These are phyloP conservation scores for Coelopa pilipes DNA, from an alignment of 2,888 invertebrate genomes.

Conservation along the genomic window DNA sequence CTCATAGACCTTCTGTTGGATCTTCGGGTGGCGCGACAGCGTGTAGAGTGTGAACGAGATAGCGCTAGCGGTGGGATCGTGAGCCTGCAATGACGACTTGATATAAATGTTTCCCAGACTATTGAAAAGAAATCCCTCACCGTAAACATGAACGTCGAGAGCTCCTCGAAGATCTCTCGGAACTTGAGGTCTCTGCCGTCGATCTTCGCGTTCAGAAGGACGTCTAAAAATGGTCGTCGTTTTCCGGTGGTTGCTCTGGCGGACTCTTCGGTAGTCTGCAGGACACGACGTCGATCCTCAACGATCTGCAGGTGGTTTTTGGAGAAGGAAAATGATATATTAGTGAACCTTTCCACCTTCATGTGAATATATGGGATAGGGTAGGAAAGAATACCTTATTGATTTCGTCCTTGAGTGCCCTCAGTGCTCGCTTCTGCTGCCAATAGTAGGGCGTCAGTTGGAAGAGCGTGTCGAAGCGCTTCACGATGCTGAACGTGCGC, in stretches of 20 bases:
- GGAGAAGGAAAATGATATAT: too few species aligned
- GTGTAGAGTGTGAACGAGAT: constrained; percentile 69
- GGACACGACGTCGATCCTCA: constrained; percentile 44
- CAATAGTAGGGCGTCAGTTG: constrained; percentile 53
- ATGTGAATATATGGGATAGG: too few species aligned
- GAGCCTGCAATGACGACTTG: constrained; percentile 65
- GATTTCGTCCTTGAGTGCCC: constrained; percentile 55
- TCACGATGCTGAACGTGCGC: constrained; percentile 57
- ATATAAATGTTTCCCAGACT: not conserved
- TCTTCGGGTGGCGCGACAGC: constrained; percentile 68
- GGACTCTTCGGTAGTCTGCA: constrained; percentile 26
- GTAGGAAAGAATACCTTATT: too few species aligned
- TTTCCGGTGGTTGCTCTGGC: constrained; percentile 32
- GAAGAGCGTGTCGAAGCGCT: constrained; percentile 57
- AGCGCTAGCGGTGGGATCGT: constrained; percentile 72
- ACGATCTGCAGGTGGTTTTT: constrained; percentile 47
- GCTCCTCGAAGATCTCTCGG: constrained; percentile 56
- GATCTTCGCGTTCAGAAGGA: constrained; percentile 53
- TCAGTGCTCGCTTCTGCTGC: constrained; percentile 58
- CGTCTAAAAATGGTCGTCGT: constrained; percentile 55
- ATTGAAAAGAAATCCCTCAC: too few species aligned
- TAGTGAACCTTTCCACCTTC: too few species aligned
- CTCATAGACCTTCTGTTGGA: constrained; percentile 68
- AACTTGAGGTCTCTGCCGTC: constrained; percentile 53
- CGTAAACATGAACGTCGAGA: constrained; percentile 60